Evolutionary conservation across 2,888 invertebrate genomes (phyloP), one percentile per base, ranked within the genome.

Genomic region (Lissonota sp.): DNA sequence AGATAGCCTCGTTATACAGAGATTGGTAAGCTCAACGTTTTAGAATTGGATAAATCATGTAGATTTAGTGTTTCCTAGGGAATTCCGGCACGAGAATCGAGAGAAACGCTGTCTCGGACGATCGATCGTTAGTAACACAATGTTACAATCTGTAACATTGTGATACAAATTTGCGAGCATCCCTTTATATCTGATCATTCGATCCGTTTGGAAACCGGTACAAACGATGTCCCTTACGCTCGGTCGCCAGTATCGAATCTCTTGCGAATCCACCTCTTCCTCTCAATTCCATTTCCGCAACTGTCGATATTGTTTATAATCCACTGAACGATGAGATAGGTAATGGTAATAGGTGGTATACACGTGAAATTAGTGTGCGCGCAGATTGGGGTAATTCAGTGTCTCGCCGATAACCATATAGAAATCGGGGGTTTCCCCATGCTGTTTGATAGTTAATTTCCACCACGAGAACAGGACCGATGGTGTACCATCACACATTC

Each of bases 381-480:
- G 73, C 37, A 10, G 63, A 74, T 60, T 39, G 42, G 70, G 66
- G 81, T 79, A 79, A 82, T 82, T 79, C 75, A 26, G 26, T 66
- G 72, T 55, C 64, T 80, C 39, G 76, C 26, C 60, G 80, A 84
- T 82, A 82, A 67, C 80, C 80, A 78, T 79, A 83, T 79, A 83
- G 83, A 79, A 84, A 84, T 84, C 82, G 80, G 71, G 55, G 71
- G 55, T 80, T 78, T 76, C 67, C 78, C 26, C 26, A 26, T 74
- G 78, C 80, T 69, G 78, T 85, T 85, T 84, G 84, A 83, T 85
- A 84, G 84, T 83, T 84, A 84, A 85, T 85, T 84, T 84, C 80
- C 73, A 26, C 83, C 72, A n/a, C 60, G 53, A 42, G 71, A 46
- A 60, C 67, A 71, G 51, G 46, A 51, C 55, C 63, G 62, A 69